Evolutionary conservation across 2,888 invertebrate species (phyloP).

Genomic region (Amiota mariae): DNA sequence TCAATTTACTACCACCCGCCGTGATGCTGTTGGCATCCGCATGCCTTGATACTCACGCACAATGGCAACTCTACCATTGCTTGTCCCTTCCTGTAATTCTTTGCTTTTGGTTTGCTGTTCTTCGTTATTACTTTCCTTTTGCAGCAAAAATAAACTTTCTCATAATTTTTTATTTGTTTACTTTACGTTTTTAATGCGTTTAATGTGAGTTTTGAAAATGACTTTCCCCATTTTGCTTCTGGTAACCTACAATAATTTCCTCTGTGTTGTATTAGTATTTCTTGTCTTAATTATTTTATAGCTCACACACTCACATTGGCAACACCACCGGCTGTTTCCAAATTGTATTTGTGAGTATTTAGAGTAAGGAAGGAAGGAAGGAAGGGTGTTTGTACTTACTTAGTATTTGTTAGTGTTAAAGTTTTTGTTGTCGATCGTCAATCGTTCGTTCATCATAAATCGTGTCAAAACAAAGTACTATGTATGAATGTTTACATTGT

Average conservation of each 20-base stretch:
- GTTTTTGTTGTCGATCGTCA: too few species aligned
- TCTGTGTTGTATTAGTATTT: constrained; percentile 24
- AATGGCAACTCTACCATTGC: neutral
- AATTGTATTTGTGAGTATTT: neutral
- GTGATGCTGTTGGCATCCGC: neutral
- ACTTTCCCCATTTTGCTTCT: neutral
- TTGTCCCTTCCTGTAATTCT: neutral
- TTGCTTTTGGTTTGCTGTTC: neutral
- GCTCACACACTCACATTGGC: constrained; percentile 43
- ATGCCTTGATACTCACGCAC: neutral
- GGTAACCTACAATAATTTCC: too few species aligned
- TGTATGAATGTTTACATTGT: too few species aligned
- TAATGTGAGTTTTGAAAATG: constrained; percentile 25
- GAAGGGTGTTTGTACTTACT: too few species aligned
- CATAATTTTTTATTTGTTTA: constrained; percentile 44
- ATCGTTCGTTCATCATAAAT: too few species aligned
- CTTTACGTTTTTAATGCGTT: constrained; percentile 32
- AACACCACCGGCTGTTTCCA: constrained; percentile 9
- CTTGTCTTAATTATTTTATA: constrained; percentile 59
- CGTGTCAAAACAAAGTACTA: neutral
- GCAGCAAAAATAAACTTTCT: constrained; percentile 35
- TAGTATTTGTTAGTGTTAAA: too few species aligned
- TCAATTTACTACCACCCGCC: constrained; percentile 35
- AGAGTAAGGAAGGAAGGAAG: neutral
- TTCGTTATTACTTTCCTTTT: neutral